Percentiles rank a stretch among this genome's conserved stretches.
Conservation (phyloP, 2,888 invertebrate genomes). For the Allygus modestus region DNA sequence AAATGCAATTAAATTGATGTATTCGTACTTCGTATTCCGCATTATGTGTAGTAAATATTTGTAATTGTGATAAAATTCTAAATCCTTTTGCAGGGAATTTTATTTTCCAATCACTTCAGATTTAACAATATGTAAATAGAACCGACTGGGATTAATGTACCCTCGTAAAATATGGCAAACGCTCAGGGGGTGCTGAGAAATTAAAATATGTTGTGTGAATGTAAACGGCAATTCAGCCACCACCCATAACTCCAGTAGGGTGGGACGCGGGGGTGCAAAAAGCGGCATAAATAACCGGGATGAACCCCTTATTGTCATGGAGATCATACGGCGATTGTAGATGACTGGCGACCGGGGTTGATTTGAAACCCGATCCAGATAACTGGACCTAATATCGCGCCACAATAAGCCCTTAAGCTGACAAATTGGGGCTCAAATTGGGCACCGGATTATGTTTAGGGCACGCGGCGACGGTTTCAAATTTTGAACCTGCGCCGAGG, state of each 20-base stretch:
- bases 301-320: constrained; percentile 53
- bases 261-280: constrained; percentile 23
- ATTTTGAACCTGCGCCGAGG: constrained; percentile 42
- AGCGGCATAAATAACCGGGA: constrained; percentile 46
- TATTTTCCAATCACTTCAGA: neutral
- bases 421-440: constrained; percentile 63
- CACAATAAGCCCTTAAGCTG: constrained; percentile 60
- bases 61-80: no score
- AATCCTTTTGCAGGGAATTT: no score
- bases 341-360: constrained; percentile 63
- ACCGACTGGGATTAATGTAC: neutral
- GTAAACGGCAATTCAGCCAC: constrained; percentile 31
- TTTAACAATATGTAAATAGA: neutral
- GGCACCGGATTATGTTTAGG: constrained; percentile 55
- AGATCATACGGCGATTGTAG: constrained; percentile 6
- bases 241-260: neutral
- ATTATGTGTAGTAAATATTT: no score
- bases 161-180: neutral
- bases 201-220: constrained; percentile 51
- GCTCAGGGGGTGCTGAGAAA: neutral
- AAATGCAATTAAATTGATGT: no score
- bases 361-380: constrained; percentile 63
- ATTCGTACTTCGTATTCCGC: no score
- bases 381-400: constrained; percentile 63
- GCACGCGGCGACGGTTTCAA: constrained; percentile 53